Evolutionary conservation across 2,888 invertebrate genomes (phyloP), one percentile per base, ranked within the genome.

Genomic region (Galeruca laticollis): DNA sequence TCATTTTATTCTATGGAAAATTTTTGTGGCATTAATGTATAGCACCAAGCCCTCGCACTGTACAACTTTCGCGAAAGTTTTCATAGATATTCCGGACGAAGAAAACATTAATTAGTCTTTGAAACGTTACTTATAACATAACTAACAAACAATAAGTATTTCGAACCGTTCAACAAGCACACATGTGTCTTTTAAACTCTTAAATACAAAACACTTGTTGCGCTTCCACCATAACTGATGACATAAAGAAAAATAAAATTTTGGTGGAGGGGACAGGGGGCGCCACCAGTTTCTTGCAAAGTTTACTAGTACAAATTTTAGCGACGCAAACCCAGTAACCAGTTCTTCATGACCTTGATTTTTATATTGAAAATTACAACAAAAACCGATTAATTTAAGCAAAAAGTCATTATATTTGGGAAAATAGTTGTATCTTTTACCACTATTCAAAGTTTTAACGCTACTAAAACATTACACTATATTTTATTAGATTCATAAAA

Each of bases 191-290:
- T 77, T 76, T 76, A 75, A 76, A 72, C 68, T 69, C 72, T 69
- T 73, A 72, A 76, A 74, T 67, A 68, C 70, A 76, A 74, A 78
- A 79, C 80, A 80, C 80, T 80, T 80, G 80, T 80, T 80, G 80
- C 80, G 78, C 79, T 78, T 78, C 79, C 80, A 77, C 77, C 80
- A 80, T 76, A 75, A 73, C 73, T 75, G 73, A 78, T 75, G 78
- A 77, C 77, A 78, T 75, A 77, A 75, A 75, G 70, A 69, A 74
- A 72, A 70, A 68, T 60, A 59, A 47, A 66, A 67, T 62, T 51
- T 66, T 66, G 66, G 66, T 60, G 66, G 66, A 66, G 66, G 65
- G 13, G 26, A 31, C 52, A 70, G 75, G 70, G 67, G 75, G 72
- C 72, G 73, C 73, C 65, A 65, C 40, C 56, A n/a, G 33, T 59